Evolutionary conservation across 2,797 vertebrate species (phyloP).

Genomic region (Mareca penelope): DNA sequence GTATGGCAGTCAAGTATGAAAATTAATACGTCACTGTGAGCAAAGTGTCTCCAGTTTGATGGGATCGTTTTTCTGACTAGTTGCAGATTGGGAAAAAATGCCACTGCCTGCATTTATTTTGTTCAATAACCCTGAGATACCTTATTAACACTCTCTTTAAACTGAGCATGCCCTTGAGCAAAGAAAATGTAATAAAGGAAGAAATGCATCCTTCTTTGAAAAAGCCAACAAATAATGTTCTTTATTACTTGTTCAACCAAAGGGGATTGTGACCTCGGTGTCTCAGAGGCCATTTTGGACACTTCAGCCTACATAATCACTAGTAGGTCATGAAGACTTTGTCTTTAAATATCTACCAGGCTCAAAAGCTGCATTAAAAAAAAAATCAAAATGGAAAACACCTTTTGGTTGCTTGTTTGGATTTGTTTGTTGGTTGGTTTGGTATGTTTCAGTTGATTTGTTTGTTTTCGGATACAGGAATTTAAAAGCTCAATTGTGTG

Average conservation of each 20-base stretch:
- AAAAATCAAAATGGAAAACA: not conserved
- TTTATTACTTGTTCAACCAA: not conserved
- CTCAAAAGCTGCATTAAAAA: not conserved
- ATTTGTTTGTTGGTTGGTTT: not conserved
- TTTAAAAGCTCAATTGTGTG: not conserved
- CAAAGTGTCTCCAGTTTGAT: not conserved
- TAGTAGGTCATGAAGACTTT: not conserved
- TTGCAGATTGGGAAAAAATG: not conserved
- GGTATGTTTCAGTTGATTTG: not conserved
- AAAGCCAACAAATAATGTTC: not conserved
- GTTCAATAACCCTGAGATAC: not conserved
- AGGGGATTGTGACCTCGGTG: not conserved
- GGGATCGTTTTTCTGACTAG: not conserved
- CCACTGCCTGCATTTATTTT: not conserved
- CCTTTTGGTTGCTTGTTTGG: not conserved
- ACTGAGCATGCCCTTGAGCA: not conserved
- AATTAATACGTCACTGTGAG: not conserved
- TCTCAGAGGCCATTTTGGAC: not conserved
- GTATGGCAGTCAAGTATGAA: not conserved
- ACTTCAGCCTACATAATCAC: not conserved
- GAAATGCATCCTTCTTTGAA: not conserved
- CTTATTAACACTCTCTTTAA: not conserved
- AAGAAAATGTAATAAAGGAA: slow-evolving; percentile 3
- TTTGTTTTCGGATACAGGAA: not conserved
- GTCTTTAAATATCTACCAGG: not conserved